Conservation (phyloP, 2,113 vertebrate genomes). For the Hippocampus guttulatus region DNA sequence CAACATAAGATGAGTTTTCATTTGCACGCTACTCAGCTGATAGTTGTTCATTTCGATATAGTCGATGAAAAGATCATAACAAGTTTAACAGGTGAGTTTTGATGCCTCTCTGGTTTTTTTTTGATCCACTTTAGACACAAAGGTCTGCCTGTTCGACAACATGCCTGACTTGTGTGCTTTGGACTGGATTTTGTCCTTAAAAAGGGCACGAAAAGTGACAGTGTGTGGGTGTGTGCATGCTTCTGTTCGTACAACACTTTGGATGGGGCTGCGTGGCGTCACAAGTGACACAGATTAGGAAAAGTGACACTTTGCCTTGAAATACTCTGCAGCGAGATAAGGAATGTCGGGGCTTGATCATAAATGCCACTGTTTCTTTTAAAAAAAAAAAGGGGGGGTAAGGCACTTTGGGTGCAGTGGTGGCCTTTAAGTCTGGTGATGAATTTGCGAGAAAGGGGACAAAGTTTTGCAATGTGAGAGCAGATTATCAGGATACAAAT, state of each 20-base stretch:
- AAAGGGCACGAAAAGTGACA: conserved; percentile 62
- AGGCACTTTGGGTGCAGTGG: conserved; percentile 85
- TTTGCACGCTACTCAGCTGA: conserved; percentile 6
- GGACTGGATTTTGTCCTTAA: conserved; percentile 61
- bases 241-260: conserved; percentile 34
- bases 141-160: conserved; percentile 27
- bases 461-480: conserved; percentile 66
- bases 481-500: conserved; percentile 79
- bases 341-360: conserved; percentile 99
- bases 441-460: conserved; percentile 84
- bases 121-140: conserved; percentile 15
- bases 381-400: conserved; percentile 76
- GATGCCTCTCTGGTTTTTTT: conserved; percentile 11
- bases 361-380: conserved; percentile 99
- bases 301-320: conserved; percentile 88
- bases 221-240: conserved; percentile 34
- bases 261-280: conserved; percentile 43
- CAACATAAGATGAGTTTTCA: conserved; percentile 7
- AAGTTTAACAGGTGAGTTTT: conserved; percentile 20
- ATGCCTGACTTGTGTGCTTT: conserved; percentile 63
- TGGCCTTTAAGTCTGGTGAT: conserved; percentile 86
- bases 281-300: conserved; percentile 68
- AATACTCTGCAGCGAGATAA: conserved; percentile 91
- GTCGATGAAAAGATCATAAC: conserved; percentile 15
- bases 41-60: neutral